Conservation (phyloP, 2,888 invertebrate species). For the Microctonus brassicae region DNA sequence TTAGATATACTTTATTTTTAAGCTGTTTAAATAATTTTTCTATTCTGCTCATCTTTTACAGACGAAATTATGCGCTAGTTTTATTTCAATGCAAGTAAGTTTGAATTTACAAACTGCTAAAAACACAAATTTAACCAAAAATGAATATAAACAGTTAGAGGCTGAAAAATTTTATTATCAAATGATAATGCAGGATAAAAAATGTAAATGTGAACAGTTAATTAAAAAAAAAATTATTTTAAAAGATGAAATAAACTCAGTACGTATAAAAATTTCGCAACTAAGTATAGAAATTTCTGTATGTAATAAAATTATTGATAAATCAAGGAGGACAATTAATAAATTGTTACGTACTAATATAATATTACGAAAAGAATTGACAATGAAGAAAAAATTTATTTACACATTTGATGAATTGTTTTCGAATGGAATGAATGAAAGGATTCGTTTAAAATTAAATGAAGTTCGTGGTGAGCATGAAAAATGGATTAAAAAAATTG, state of each 20-base stretch:
- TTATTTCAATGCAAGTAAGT: conserved; percentile 30
- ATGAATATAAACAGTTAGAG: conserved; percentile 45
- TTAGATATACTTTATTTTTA: too few relatives aligned
- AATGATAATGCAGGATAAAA: conserved; percentile 27
- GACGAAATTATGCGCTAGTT: conserved; percentile 42
- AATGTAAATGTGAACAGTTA: conserved; percentile 5
- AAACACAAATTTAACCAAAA: conserved; percentile 42
- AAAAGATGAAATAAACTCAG: background rate
- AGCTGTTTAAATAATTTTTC: background rate
- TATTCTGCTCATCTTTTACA: too few relatives aligned
- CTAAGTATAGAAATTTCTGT: background rate
- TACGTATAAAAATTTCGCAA: background rate
- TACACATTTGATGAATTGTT: background rate
- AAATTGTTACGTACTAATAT: background rate
- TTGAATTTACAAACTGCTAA: conserved; percentile 25
- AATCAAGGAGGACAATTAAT: background rate
- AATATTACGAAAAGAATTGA: background rate
- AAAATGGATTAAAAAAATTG: conserved; percentile 42
- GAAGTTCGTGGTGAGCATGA: conserved; percentile 37
- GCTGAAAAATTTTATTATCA: conserved; percentile 45
- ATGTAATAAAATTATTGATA: background rate
- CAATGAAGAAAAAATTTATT: conserved; percentile 11
- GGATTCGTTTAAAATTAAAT: conserved; percentile 25
- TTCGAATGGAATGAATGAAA: background rate
- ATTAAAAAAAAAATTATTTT: background rate